Evolutionary conservation across 2,113 vertebrate species (phyloP), one percentile per base, ranked within the genome.

Genomic region (Myiopsitta monachus): DNA sequence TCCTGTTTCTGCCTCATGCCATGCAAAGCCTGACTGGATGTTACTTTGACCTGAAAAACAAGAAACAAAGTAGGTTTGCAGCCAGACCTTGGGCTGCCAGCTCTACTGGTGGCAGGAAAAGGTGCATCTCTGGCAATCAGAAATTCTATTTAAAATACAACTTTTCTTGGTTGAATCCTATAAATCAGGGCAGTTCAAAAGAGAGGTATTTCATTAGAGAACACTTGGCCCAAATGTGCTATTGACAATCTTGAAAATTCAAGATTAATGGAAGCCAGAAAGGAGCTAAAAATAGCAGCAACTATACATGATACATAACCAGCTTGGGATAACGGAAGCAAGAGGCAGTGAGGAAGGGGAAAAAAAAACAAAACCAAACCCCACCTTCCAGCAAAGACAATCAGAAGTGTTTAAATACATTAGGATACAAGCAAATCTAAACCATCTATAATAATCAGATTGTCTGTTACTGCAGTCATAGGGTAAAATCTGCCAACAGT

Each of bases 41-140:
- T 44, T 92, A 85, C 95, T 91, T 94, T 94, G 85, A 93, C 90
- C 95, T 94, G 95, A 93, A 97, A 96, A 97, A 94, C 92, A 83
- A 96, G 95, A 97, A 94, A 88, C 57, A 47, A 62, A 69, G 47
- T 54, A 67, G 90, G 74, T 87, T 93, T 79, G 74, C 39, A 88
- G 82, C 43, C 74, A 94, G 72, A 96, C 55, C 74, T 61, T 2
- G 39, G 62, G 78, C 70, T 91, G 75, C 49, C 7, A 2, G 79
- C 66, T 88, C 2, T 22, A 90, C 62, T 54, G 66, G 30, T 72
- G 49, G 19, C 54, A 93, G 75, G 46, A 93, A 82, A 95, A 93
- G 36, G 36, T 68, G 36, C 74, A 88, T 62, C 67, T 91, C 54
- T n/a, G 85, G 63, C 63, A 72, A 66, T 52, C 57, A 90, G 36